Conservation (phyloP, 2,888 invertebrate species). For the Amphimallon solstitiale region DNA sequence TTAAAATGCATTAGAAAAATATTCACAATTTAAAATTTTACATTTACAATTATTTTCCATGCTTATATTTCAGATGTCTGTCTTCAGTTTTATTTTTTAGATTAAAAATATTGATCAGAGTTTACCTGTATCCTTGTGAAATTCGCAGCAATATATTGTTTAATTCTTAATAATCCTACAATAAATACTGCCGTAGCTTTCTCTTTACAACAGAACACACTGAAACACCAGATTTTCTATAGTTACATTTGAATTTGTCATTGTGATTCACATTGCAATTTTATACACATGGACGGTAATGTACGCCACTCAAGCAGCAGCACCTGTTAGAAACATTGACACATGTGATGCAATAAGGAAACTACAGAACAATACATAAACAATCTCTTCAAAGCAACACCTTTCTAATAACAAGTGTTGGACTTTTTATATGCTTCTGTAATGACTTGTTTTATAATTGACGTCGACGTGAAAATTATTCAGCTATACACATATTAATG, state of each 20-base stretch:
- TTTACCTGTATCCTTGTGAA: too few relatives aligned
- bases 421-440: constrained; percentile 42
- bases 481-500: constrained; percentile 32
- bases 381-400: constrained; percentile 42
- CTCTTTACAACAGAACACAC: background rate
- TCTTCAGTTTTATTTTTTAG: too few relatives aligned
- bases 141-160: too few relatives aligned
- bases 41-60: too few relatives aligned
- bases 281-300: background rate
- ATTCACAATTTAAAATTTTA: too few relatives aligned
- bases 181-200: background rate
- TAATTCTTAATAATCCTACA: background rate
- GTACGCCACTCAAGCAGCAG: background rate
- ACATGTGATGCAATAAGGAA: constrained; percentile 45
- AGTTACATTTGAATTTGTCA: too few relatives aligned
- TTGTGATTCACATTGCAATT: background rate
- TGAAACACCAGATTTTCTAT: too few relatives aligned
- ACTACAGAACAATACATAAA: constrained; percentile 43
- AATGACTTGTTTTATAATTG: constrained; percentile 44
- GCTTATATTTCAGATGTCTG: too few relatives aligned
- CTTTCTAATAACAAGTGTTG: constrained; percentile 43
- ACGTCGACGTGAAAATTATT: constrained; percentile 42
- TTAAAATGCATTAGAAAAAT: too few relatives aligned
- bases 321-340: constrained; percentile 40
- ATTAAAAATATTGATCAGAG: too few relatives aligned